Conservation (phyloP, 2,888 invertebrate species). For the Lamellibrachia satsuma region DNA sequence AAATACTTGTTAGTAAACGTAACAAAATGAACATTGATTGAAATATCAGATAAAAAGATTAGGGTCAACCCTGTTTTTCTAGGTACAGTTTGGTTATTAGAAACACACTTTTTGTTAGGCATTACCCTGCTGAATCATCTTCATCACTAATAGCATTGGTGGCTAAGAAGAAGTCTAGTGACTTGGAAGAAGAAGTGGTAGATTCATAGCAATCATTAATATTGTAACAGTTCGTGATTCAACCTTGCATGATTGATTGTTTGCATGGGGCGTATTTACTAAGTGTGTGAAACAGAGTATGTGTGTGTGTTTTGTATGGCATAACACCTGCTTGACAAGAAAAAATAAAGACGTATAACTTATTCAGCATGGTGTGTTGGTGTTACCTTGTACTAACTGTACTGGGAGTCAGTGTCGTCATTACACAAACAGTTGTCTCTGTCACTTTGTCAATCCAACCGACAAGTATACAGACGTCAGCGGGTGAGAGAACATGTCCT, state of each 20-base stretch:
- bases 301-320: neutral
- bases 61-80: too few relatives aligned
- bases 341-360: constrained; percentile 1
- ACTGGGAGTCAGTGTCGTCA: neutral
- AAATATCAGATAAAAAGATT: too few relatives aligned
- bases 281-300: neutral
- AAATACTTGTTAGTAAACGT: too few relatives aligned
- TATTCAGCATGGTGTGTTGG: constrained; percentile 7
- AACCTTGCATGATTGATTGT: neutral
- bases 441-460: neutral
- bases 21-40: too few relatives aligned
- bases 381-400: neutral
- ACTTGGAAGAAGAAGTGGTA: neutral
- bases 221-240: neutral
- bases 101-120: too few relatives aligned
- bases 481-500: neutral
- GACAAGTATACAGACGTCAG: neutral
- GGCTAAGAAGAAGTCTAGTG: too few relatives aligned
- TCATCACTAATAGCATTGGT: neutral
- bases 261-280: constrained; percentile 9
- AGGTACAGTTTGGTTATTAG: too few relatives aligned
- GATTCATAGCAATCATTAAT: neutral
- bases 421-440: neutral
- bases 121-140: too few relatives aligned
- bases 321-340: neutral